Conservation (phyloP, 2,888 invertebrate genomes). For the Carabus problematicus region DNA sequence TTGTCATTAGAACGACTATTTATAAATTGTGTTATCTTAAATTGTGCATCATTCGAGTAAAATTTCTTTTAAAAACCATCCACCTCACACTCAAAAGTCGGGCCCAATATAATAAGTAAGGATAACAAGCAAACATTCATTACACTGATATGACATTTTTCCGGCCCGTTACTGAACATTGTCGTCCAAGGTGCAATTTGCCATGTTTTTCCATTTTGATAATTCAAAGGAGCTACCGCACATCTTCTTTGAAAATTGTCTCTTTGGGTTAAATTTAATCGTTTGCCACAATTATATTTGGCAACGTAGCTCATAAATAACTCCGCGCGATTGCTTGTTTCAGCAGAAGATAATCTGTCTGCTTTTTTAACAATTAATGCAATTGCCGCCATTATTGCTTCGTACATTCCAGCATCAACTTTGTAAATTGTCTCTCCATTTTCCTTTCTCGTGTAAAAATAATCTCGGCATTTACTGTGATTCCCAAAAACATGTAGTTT, state of each 20-base stretch:
- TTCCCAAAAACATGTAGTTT: not conserved
- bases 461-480: not conserved
- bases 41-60: no score
- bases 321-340: slow-evolving; percentile 45
- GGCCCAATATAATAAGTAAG: no score
- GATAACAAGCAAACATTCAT: no score
- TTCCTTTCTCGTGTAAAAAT: not conserved
- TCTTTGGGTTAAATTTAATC: slow-evolving; percentile 44
- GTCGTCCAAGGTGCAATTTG: no score
- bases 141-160: no score
- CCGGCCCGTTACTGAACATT: no score
- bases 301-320: slow-evolving; percentile 44
- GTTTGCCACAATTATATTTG: slow-evolving; percentile 44
- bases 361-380: slow-evolving; percentile 6
- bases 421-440: not conserved
- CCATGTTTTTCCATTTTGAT: no score
- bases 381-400: not conserved
- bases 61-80: no score
- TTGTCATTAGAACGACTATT: no score
- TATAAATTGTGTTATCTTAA: no score
- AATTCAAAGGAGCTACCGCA: no score
- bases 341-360: slow-evolving; percentile 40
- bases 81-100: no score
- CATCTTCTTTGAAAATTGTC: slow-evolving; percentile 41
- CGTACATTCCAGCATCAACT: not conserved